These are phyloP conservation scores for Cephus rjabovi DNA, from an alignment of 2,888 invertebrate genomes.

Conservation along the genomic window DNA sequence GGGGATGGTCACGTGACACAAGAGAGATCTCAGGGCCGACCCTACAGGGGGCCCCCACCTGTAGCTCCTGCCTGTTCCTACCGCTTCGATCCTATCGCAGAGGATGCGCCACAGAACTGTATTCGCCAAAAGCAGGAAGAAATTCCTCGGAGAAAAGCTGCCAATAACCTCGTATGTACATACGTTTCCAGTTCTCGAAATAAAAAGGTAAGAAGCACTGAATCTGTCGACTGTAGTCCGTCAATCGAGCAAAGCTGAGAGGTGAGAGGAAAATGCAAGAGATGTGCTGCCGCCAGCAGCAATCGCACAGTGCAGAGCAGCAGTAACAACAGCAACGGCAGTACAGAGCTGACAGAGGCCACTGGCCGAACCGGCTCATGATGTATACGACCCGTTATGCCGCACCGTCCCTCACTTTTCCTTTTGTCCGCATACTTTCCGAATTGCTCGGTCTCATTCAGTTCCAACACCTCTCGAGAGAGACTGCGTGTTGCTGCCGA, in stretches of 20 bases:
- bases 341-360: slow-evolving; percentile 45
- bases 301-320: no score
- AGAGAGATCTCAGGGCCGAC: slow-evolving; percentile 42
- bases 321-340: slow-evolving; percentile 14
- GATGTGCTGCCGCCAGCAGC: not conserved
- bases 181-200: no score
- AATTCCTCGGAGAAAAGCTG: no score
- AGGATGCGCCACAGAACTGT: no score
- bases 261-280: slow-evolving; percentile 16
- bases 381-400: slow-evolving; percentile 60
- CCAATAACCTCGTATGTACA: no score
- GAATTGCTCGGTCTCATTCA: slow-evolving; percentile 44
- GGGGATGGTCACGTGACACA: slow-evolving; percentile 49
- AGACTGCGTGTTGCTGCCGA: no score
- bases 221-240: no score
- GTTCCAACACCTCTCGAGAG: slow-evolving; percentile 6
- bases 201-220: no score
- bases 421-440: slow-evolving; percentile 37
- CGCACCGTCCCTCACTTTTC: slow-evolving; percentile 33
- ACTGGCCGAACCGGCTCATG: slow-evolving; percentile 55
- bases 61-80: slow-evolving; percentile 44
- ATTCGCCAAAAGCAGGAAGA: no score
- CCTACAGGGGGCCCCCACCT: slow-evolving; percentile 51
- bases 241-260: not conserved
- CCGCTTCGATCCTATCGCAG: slow-evolving; percentile 2